Base-by-base conservation (phyloP, 2,113 vertebrate species). In the Oryzias curvinotus region DNA sequence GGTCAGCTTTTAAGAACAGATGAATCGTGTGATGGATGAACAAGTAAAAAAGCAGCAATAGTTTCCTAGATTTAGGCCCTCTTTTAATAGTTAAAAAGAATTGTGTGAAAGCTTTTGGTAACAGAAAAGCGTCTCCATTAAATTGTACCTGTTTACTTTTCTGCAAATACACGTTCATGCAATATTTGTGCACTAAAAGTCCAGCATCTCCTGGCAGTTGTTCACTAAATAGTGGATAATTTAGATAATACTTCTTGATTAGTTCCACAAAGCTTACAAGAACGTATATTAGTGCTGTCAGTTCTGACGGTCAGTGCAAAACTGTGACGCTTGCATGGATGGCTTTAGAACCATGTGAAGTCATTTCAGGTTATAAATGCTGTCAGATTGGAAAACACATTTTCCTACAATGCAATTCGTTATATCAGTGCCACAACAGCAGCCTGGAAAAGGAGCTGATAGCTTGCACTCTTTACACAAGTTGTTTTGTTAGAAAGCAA, bases 81-180 rank as follows among this genome's bases (percentile, higher is more conserved):
- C 10, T 36, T 36, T 36, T 36, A 36, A 12, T 36, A 3, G 36
- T 36, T 12, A 36, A 36, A 36, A 3, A 36, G 7, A 36, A 36
- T 36, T 36, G 10, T 36, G 36, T 8, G 10, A 36, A 36, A 36
- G 36, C 8, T 12, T 36, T 36, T 36, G 36, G 8, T 10, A 36
- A 12, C 36, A 36, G 12, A 18, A 4, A 25, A 25, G 4, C 18
- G 62, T 49, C 10, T 68, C 63, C 28, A 43, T 54, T n/a, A 28
- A 68, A 80, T 71, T 73, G 58, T 47, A 4, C 55, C 51, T 36
- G 23, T 81, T 73, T 68, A 70, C 50, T 47, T 26, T 18, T 55
- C 71, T 49, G 52, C 45, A 77, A 68, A 80, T 55, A 78, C 56
- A 82, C 48, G 78, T 82, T 25, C 49, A 36, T 57, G 45, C 50